Base-by-base conservation (phyloP, 35 echinoderm and acorn worm species). In the Ophioderma brevispina region DNA sequence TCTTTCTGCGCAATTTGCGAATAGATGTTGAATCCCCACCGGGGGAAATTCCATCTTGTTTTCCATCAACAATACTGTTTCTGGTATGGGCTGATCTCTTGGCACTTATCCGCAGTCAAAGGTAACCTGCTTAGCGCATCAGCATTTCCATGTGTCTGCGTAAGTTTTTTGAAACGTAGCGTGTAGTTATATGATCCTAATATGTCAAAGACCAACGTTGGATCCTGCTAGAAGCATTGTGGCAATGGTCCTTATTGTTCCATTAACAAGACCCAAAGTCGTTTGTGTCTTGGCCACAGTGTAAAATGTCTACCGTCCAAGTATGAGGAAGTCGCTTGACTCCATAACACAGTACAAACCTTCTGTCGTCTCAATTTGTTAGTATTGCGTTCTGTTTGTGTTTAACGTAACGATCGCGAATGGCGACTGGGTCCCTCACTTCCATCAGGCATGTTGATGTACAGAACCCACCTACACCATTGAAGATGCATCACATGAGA, bases 381-480 rank as follows among this genome's bases (percentile, higher is more conserved):
- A 85, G 75, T 93, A 96, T 96, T 96, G 35, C 75, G 5, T 38
- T 95, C 94, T 30, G 76, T 84, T 37, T 75, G 32, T n/a, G 6
- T 55, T 50, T 8, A 92, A 43, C 32, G 85, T 84, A 15, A 80
- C 41, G 31, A 89, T 92, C 14, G 89, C 94, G 37, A 78, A 91
- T 10, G n/a, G 94, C 78, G 0, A 95, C 85, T 0, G n/a, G 94
- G 85, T 30, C 87, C 38, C 10, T 96, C 94, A 25, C 33, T 64
- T 23, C 76, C 56, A 37, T 96, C 81, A 64, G 41, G 35, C 31
- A 41, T 50, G n/a, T 15, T 39, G 18, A 79, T 92, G 90, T 86
- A 89, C 37, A 96, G 78, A 11, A 92, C 86, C 86, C 90, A 49
- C 82, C 86, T 80, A 92, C 81, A 25, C 94, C 90, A 85, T 96